These are phyloP conservation scores for Danio albolineatus DNA, from an alignment of 2,797 vertebrate genomes.

Conservation along the genomic window DNA sequence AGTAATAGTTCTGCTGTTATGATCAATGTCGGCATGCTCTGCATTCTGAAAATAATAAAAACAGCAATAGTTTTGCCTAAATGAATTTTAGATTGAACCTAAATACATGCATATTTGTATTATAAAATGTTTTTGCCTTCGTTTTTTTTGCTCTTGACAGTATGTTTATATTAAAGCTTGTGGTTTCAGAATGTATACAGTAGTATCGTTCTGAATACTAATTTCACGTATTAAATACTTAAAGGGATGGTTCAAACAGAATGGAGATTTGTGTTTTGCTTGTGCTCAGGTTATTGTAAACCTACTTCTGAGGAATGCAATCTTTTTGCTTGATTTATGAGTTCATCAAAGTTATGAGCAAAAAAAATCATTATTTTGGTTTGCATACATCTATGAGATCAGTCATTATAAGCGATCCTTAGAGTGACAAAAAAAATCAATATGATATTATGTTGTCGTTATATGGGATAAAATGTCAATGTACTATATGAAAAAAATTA, in stretches of 20 bases:
- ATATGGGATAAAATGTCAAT: background rate
- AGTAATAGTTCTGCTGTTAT: background rate
- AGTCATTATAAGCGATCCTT: too few species aligned
- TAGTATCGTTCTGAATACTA: background rate
- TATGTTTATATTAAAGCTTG: constrained; percentile 12
- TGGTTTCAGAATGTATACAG: constrained; percentile 11
- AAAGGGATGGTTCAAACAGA: background rate
- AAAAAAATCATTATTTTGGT: too few species aligned
- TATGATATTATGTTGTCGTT: too few species aligned
- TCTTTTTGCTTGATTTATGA: background rate
- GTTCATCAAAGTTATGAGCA: too few species aligned
- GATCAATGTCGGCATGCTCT: constrained; percentile 2
- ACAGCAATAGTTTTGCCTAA: constrained; percentile 1
- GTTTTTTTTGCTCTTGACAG: constrained; percentile 3
- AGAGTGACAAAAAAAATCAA: too few species aligned
- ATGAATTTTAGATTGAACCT: constrained; percentile 18
- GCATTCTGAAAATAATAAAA: background rate
- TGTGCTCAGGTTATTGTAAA: background rate
- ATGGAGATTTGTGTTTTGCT: background rate
- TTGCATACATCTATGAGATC: too few species aligned
- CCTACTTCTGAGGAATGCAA: background rate
- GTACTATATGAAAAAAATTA: too few species aligned
- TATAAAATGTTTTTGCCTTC: background rate
- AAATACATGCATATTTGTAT: too few species aligned
- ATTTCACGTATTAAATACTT: background rate